These are phyloP conservation scores for Lates japonicus DNA, from an alignment of 2,797 vertebrate species.

Conservation along the genomic window DNA sequence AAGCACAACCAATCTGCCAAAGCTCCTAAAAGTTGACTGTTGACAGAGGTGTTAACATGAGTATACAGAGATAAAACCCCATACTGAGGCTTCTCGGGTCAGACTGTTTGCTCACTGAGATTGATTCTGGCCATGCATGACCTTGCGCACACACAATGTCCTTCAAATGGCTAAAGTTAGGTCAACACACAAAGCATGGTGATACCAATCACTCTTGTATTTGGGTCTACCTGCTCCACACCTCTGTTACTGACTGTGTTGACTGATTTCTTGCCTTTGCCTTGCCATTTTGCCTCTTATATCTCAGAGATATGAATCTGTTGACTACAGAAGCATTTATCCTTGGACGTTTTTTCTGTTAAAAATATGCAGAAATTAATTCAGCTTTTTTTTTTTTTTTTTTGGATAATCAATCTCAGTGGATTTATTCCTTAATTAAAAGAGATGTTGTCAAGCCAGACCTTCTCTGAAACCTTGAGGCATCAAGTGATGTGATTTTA, in stretches of 20 bases:
- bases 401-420: slow-evolving; percentile 19
- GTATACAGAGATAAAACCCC: slow-evolving; percentile 69
- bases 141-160: slow-evolving; percentile 48
- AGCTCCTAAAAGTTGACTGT: slow-evolving; percentile 73
- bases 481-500: slow-evolving; percentile 31
- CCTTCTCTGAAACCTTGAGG: slow-evolving; percentile 21
- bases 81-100: slow-evolving; percentile 57
- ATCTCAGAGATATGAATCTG: neutral
- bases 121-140: slow-evolving; percentile 68
- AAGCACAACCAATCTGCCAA: slow-evolving; percentile 70
- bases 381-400: neutral
- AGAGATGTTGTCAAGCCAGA: slow-evolving; percentile 11
- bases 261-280: slow-evolving; percentile 14
- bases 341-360: slow-evolving; percentile 3
- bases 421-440: slow-evolving; percentile 36
- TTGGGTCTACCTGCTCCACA: slow-evolving; percentile 13
- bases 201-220: slow-evolving; percentile 18
- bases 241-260: neutral
- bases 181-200: slow-evolving; percentile 26
- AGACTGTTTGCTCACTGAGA: slow-evolving; percentile 71
- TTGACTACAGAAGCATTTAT: neutral
- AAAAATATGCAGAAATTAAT: slow-evolving; percentile 1
- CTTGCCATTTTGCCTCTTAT: slow-evolving; percentile 2
- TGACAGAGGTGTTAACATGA: slow-evolving; percentile 72
- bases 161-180: slow-evolving; percentile 62